A percentile compares a stretch with the other conserved stretches of the same genome.
Conservation (phyloP, 2,888 invertebrate genomes). For the Drosophila gaucha region DNA sequence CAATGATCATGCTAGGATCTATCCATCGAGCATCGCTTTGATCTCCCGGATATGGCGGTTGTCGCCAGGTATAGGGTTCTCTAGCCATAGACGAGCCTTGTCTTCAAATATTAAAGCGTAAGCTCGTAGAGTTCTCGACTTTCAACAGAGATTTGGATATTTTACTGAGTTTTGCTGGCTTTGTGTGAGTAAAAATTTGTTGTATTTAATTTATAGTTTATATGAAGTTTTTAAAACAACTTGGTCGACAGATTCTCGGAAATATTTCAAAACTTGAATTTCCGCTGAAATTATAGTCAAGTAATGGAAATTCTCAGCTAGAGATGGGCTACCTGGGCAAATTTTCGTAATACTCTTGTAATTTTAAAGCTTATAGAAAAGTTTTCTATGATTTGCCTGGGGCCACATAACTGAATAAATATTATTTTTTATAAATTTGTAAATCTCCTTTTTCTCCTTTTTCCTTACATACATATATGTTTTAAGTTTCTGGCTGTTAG, state of each 20-base stretch:
- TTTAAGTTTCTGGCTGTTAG: too few species aligned
- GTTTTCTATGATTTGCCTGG: too few species aligned
- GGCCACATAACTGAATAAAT: too few species aligned
- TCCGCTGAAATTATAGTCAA: neutral
- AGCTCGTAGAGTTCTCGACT: neutral
- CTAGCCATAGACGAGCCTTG: constrained; percentile 8
- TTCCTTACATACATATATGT: too few species aligned
- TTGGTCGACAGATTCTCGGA: neutral
- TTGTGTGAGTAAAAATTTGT: neutral
- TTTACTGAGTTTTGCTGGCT: neutral
- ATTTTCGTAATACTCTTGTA: too few species aligned
- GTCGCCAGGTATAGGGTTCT: constrained; percentile 54
- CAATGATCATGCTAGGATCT: constrained; percentile 48
- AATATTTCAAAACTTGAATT: neutral
- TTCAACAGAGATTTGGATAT: constrained; percentile 18
- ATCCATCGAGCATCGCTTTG: constrained; percentile 55
- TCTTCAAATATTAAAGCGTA: neutral
- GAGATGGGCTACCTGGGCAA: too few species aligned
- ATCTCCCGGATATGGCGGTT: constrained; percentile 55
- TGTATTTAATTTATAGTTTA: neutral
- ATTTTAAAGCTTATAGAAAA: too few species aligned
- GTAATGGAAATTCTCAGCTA: too few species aligned
- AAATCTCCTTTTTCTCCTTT: too few species aligned
- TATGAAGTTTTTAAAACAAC: neutral
- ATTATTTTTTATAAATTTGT: too few species aligned